Conservation (phyloP, 1,140 invertebrate genomes). For the Hylaeus volcanicus region DNA sequence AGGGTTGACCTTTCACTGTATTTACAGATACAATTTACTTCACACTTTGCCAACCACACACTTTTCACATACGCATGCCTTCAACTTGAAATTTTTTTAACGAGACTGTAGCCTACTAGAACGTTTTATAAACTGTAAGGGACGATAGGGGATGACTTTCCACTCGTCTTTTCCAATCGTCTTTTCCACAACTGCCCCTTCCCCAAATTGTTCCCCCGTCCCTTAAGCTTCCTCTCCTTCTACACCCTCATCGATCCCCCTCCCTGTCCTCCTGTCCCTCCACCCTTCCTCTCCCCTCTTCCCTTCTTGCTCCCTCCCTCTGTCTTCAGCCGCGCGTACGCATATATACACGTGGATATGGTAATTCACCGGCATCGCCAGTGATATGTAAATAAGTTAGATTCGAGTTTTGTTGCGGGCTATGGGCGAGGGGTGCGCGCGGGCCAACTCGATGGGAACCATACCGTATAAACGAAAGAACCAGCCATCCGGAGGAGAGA, state of each 20-base stretch:
- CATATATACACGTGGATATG: constrained; percentile 71
- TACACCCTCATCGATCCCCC: not conserved
- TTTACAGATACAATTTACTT: no score
- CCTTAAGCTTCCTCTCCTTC: constrained; percentile 1
- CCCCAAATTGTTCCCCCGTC: not conserved
- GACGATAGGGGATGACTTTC: no score
- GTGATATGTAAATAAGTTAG: constrained; percentile 80
- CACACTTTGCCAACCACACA: no score
- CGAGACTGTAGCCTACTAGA: no score
- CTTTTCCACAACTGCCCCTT: not conserved
- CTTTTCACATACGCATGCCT: no score
- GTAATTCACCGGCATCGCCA: constrained; percentile 77
- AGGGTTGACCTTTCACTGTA: no score
- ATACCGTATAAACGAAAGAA: constrained; percentile 53
- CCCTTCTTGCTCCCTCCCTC: not conserved
- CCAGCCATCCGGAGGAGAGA: constrained; percentile 51
- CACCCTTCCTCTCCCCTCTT: constrained; percentile 29
- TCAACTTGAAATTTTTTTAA: no score
- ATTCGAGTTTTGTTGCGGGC: constrained; percentile 78
- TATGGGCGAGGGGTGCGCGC: constrained; percentile 22
- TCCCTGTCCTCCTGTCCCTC: not conserved
- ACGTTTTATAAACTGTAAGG: no score
- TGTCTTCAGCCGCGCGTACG: constrained; percentile 4
- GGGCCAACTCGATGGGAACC: constrained; percentile 77
- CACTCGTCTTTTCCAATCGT: not conserved